Base-by-base conservation (phyloP, 2,113 vertebrate species). In the Micronycteris hirsuta region DNA sequence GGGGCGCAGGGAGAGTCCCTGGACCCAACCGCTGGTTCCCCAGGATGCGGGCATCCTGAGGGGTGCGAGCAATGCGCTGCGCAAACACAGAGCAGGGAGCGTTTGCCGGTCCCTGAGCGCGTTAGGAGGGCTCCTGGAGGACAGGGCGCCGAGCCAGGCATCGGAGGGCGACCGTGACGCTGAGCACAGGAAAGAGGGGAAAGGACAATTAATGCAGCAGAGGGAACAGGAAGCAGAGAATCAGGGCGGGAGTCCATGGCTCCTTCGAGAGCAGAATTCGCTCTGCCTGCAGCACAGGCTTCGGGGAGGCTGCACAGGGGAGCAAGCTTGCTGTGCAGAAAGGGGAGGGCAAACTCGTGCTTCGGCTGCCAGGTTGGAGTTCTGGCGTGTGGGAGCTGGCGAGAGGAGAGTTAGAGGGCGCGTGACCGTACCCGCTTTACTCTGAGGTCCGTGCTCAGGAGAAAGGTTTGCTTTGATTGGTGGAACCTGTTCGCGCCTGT, bases 231-330 rank as follows among this genome's bases (percentile, higher is more conserved):
- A 31, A 0, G 7, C 63, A 8, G 15, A 26, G 54, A 65, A 6
- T 4, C 10, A 2, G 22, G 13, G 1, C 31, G 3, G 22, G 24
- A 24, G 45, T 28, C n/a, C 20, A 0, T 0, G 4, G 15, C 41
- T 77, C 20, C 31, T 12, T 19, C 0, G 71, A 76, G 8, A 36
- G 3, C 36, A 12, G 0, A 4, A 8, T 11, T 83, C 14, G 43
- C 22, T 31, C 7, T 38, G 24, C 10, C 16, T 4, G 26, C 58
- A 31, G 15, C 22, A 7, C 3, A 12, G 58, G 58, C 58, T 31
- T 28, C 4, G 1, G 26, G 58, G 58, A 24, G 58, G 22, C 56
- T 11, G 56, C 26, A 2, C 5, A 43, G 9, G 3, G 26, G 2
- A 45, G 3, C 4, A 2, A 38, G 1, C 5, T 11, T 14, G 8